Conservation (phyloP, 2,888 invertebrate genomes). For the Scrobipalpa atriplicella region DNA sequence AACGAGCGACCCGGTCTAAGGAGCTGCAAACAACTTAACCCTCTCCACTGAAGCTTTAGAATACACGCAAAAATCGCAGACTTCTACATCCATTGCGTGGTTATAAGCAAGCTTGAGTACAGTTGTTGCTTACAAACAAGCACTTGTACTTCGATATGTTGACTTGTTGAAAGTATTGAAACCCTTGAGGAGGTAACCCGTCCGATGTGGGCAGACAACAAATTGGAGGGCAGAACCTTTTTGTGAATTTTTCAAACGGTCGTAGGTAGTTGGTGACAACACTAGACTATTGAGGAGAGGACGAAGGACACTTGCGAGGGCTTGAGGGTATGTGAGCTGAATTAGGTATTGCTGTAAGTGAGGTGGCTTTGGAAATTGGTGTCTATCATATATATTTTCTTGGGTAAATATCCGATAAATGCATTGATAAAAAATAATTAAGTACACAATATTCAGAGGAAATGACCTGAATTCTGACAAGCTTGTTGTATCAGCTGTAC, state of each 20-base stretch:
- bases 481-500: constrained; percentile 8
- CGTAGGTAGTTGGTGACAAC: constrained; percentile 1
- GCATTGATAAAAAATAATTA: too few relatives aligned
- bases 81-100: background rate
- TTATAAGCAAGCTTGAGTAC: background rate
- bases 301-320: background rate
- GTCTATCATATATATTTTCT: too few relatives aligned
- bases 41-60: background rate
- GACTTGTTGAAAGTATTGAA: background rate
- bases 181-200: constrained; percentile 21
- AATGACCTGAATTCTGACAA: background rate
- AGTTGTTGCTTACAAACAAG: background rate
- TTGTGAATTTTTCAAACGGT: constrained; percentile 38
- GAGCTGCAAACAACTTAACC: constrained; percentile 28
- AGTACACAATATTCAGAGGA: background rate
- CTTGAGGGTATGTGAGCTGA: background rate
- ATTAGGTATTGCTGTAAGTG: constrained; percentile 1
- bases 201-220: constrained; percentile 38
- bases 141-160: constrained; percentile 5
- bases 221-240: constrained; percentile 38
- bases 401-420: too few relatives aligned
- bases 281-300: constrained; percentile 1
- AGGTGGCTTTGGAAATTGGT: background rate
- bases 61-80: background rate
- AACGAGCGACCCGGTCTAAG: constrained; percentile 37